phyloP scores from a whole-genome alignment of 2,113 vertebrate species.

The Oreotragus oreotragus region DNA sequence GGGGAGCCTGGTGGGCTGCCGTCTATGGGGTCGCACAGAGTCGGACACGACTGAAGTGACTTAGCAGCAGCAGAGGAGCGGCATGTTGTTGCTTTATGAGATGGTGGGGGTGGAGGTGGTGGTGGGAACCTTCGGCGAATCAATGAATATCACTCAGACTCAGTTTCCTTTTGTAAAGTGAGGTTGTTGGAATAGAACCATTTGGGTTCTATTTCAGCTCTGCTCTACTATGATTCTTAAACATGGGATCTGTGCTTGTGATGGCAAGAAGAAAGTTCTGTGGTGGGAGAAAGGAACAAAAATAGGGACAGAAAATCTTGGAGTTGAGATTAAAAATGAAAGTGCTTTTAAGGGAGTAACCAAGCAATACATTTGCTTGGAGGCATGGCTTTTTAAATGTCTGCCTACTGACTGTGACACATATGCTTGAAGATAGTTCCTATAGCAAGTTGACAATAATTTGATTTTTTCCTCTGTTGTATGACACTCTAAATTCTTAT shows the following conservation, averaged over 20 bases:
- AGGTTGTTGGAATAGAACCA: background rate
- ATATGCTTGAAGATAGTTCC: constrained; percentile 18
- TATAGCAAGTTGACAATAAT: constrained; percentile 50
- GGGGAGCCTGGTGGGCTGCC: too few species aligned
- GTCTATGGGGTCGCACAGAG: too few species aligned
- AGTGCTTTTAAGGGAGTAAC: constrained; percentile 13
- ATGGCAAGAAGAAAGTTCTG: background rate
- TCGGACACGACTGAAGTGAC: too few species aligned
- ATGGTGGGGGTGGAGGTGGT: background rate
- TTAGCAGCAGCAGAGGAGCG: too few species aligned
- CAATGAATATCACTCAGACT: background rate
- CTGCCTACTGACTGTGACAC: background rate
- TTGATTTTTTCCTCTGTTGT: constrained; percentile 53
- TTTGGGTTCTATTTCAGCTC: background rate
- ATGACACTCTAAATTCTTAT: constrained; percentile 51
- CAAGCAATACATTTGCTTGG: constrained; percentile 41
- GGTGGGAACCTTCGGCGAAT: background rate
- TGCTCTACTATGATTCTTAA: background rate
- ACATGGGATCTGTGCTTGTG: background rate
- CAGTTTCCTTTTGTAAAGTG: background rate
- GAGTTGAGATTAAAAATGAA: constrained; percentile 48
- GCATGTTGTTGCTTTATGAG: background rate
- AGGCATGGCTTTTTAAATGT: constrained; percentile 20
- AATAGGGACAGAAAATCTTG: background rate
- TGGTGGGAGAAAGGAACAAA: background rate